Evolutionary conservation across 2,888 invertebrate species (phyloP), one percentile per base, ranked within the genome.

Genomic region (Pachydiplax longipennis): DNA sequence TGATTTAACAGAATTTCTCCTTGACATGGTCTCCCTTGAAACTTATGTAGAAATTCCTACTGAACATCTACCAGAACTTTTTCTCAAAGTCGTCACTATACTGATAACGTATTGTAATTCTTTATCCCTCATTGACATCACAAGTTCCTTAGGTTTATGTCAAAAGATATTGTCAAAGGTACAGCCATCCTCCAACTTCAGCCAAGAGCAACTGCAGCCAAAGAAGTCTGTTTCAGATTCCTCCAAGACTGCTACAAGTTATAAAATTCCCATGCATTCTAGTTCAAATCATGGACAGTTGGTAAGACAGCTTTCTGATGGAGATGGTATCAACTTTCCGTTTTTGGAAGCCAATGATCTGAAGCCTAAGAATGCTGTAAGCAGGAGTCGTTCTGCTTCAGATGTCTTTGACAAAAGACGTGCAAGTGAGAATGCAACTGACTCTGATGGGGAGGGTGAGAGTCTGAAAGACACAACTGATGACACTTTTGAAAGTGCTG

Each of bases 31-130:
- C 90, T 96, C 96, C 0, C 94, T 96, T 92, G 97, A 97, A 94
- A 96, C 97, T 90, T 97, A 97, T 92, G 95, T 96, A 90, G 97
- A 97, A 93, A 97, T 96, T 37, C 96, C 97, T 12, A 96, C 97
- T 13, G 96, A 97, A 92, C 97, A 97, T 93, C 94, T 97, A 91
- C 97, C 97, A n/a, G 96, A 96, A 92, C 95, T 97, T 91, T 96
- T 97, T 92, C 94, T 96, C 91, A 95, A 96, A 92, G 95, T 97
- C 81, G 95, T 96, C 35, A 95, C 94, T 90, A 95, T 96, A 91
- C 93, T 97, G 80, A 95, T 95, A 2, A 93, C 94, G 4, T 95
- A 96, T 93, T 95, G 96, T 91, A 93, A 94, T 73, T 92, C 93
- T 25, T 93, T 96, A 13, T 94, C 95, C 81, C 94, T 95, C n/a